Evolutionary conservation across 1,140 invertebrate genomes (phyloP), one percentile per base, ranked within the genome.

Genomic region (Eurosta solidaginis): DNA sequence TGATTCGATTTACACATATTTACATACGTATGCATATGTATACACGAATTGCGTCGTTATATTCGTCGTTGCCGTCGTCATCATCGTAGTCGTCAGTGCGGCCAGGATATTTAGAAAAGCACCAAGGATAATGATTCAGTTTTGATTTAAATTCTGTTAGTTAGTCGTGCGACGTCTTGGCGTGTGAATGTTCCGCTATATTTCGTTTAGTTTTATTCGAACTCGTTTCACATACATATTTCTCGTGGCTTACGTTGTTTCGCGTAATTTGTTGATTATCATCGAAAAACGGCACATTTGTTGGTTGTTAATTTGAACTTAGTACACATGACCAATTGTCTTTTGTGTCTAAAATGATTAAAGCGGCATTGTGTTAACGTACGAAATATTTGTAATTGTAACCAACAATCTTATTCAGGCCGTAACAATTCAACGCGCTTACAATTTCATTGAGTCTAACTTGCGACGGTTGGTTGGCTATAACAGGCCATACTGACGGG

Each of bases 341-440:
- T 29, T 59, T 40, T 47, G 12, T 49, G n/a, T 76, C 45, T 47
- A 29, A 47, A 75, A n/a, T 59, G 42, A 84, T 82, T 82, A 80
- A 78, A 77, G 77, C n/a, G 78, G 79, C 79, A 82, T 81, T 83
- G 83, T 83, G 79, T 81, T 78, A 27, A 27, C 52, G 59, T 45
- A 14, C 42, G 42, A 17, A 22, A 7, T 33, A 27, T 20, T n/a
- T 74, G 27, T 44, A 74, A 76, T 68, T 68, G 33, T 68, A 68
- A n/a, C 33, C 59, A 40, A 68, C 59, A 68, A 68, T 29, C 40
- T 68, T 40, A 20, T 59, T 59, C 33, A 59, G 33, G 33, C 14
- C 54, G 33, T 14, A n/a, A 59, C 54, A 29, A 29, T 25, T 59
- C 54, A 59, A 29, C 54, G 54, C 54, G 54, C 54, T 59, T 59